phyloP scores from a whole-genome alignment of 2,797 vertebrate species.

The Columba guinea region DNA sequence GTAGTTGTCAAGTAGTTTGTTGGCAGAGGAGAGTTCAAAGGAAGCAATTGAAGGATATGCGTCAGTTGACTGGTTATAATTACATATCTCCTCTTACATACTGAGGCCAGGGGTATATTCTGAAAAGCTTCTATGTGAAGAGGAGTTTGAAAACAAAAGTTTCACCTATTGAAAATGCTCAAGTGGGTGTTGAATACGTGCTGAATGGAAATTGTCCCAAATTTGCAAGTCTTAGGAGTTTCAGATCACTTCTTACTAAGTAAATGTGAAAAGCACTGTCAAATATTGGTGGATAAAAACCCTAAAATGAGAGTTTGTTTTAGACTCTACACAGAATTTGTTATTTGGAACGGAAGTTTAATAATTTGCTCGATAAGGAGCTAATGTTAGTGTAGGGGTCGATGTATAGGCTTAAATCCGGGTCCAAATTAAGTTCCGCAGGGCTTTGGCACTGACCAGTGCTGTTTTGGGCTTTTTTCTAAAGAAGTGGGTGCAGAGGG shows the following conservation, averaged over 20 bases:
- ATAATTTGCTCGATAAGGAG: constrained; percentile 2
- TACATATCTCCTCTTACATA: background rate
- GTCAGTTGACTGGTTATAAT: background rate
- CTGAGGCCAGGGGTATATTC: background rate
- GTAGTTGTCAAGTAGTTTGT: background rate
- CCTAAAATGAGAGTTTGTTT: background rate
- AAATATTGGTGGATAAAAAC: background rate
- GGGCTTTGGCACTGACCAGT: background rate
- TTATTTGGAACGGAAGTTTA: background rate
- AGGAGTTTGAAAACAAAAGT: background rate
- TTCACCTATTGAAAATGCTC: background rate
- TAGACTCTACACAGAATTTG: background rate
- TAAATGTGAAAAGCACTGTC: constrained; percentile 20
- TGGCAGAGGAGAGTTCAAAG: constrained; percentile 11
- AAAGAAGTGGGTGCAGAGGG: background rate
- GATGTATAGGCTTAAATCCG: background rate
- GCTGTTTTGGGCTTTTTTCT: background rate
- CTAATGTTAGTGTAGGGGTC: background rate
- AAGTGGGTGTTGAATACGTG: constrained; percentile 14
- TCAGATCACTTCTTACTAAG: constrained; percentile 7
- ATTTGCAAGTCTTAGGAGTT: background rate
- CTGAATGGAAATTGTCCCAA: constrained; percentile 6
- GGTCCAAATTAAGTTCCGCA: background rate
- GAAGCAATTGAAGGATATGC: background rate
- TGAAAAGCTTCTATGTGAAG: background rate